phyloP scores from a whole-genome alignment of 1,140 invertebrate genomes.

The Ips nitidus region DNA sequence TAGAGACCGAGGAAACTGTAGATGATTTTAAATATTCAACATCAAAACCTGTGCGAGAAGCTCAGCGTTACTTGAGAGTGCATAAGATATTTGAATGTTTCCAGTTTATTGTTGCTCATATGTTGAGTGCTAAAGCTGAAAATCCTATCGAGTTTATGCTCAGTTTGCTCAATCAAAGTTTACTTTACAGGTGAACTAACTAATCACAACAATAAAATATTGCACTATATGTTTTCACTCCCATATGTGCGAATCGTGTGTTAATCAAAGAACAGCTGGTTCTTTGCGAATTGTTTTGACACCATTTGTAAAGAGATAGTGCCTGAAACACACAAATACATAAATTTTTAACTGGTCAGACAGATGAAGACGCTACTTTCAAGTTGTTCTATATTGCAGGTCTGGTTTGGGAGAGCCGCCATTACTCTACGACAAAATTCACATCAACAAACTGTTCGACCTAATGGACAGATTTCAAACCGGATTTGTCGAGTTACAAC shows the following conservation, averaged over 20 bases:
- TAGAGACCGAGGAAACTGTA: conserved; percentile 18
- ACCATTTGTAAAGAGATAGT: no score
- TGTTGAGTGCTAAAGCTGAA: conserved; percentile 50
- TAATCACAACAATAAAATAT: no score
- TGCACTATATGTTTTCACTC: no score
- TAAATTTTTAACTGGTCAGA: no score
- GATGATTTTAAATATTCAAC: conserved; percentile 30
- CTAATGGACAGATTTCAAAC: conserved; percentile 47
- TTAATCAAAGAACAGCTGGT: no score
- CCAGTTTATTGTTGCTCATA: conserved; percentile 54
- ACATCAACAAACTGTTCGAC: conserved; percentile 45
- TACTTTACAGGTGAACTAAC: conserved; percentile 50
- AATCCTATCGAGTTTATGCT: conserved; percentile 55
- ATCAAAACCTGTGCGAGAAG: conserved; percentile 44
- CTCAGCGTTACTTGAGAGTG: conserved; percentile 49
- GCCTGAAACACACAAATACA: no score
- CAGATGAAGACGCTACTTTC: background rate
- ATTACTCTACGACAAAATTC: conserved; percentile 49
- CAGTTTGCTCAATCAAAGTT: conserved; percentile 54
- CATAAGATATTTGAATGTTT: conserved; percentile 55
- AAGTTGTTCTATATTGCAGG: background rate
- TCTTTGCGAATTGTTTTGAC: no score
- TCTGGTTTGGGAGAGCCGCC: conserved; percentile 53
- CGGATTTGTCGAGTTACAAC: conserved; percentile 44
- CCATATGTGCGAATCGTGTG: no score